phyloP scores from a whole-genome alignment of 2,797 vertebrate genomes.

The Amazona ochrocephala region DNA sequence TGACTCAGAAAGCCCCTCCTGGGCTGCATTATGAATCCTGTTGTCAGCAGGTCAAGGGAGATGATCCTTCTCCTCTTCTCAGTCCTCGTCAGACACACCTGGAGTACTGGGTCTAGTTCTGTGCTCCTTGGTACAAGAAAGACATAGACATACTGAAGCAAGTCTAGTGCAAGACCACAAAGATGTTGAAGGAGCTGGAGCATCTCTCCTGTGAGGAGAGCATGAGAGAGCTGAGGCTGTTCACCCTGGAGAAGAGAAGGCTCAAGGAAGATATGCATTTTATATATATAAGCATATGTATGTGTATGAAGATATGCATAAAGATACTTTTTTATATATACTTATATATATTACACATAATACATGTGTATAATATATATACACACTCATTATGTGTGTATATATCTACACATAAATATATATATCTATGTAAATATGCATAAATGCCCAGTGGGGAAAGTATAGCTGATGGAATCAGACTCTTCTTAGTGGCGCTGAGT shows the following conservation, averaged over 20 bases:
- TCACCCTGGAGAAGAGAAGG: not conserved
- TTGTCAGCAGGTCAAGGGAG: not conserved
- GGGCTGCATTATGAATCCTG: not conserved
- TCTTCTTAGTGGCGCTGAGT: not conserved
- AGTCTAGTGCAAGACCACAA: not conserved
- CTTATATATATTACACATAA: not conserved
- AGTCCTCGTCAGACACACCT: not conserved
- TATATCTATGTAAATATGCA: not conserved
- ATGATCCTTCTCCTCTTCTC: not conserved
- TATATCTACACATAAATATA: too few species aligned
- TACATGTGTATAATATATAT: not conserved
- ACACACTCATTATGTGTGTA: too few species aligned
- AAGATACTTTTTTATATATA: not conserved
- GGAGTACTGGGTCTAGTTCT: not conserved
- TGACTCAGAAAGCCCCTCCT: not conserved
- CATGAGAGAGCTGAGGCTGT: not conserved
- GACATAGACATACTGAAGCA: not conserved
- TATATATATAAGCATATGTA: not conserved
- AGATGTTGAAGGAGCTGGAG: not conserved
- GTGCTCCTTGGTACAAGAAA: not conserved
- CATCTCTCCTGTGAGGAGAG: not conserved
- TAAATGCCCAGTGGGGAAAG: accelerated
- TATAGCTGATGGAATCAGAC: not conserved
- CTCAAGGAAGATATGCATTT: not conserved
- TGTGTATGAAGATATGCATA: not conserved